Conservation (phyloP, 92 coral and sea anemone species). For the Porites cylindrica region DNA sequence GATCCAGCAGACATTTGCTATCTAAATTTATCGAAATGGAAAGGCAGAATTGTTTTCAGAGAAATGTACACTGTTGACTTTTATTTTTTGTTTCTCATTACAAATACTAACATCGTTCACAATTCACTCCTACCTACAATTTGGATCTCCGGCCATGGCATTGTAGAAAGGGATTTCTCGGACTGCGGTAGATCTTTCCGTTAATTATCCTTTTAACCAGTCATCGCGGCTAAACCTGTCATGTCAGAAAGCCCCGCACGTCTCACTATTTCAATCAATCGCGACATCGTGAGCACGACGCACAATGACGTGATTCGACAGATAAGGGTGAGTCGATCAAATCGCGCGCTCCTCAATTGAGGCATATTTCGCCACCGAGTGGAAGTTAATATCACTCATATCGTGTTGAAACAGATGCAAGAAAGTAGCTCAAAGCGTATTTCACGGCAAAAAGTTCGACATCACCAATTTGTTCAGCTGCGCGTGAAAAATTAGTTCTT, state of each 20-base stretch:
- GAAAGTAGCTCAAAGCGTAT: conserved; percentile 2
- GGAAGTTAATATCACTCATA: conserved; percentile 48
- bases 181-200: conserved; percentile 33
- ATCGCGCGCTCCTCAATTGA: conserved; percentile 8
- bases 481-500: conserved; percentile 28
- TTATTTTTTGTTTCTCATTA: conserved; percentile 8
- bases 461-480: conserved; percentile 36
- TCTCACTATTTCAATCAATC: conserved; percentile 38
- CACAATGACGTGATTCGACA: conserved; percentile 56
- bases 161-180: conserved; percentile 18
- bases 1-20: neutral
- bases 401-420: conserved; percentile 66
- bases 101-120: conserved; percentile 18
- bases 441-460: conserved; percentile 24
- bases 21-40: no score
- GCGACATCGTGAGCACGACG: conserved; percentile 37
- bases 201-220: conserved; percentile 19
- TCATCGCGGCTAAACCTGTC: conserved; percentile 52
- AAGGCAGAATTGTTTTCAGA: conserved; percentile 13
- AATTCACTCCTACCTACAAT: conserved; percentile 19
- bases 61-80: conserved; percentile 22
- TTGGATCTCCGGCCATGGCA: neutral
- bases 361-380: conserved; percentile 50
- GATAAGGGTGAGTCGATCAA: conserved; percentile 36
- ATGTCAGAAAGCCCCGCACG: conserved; percentile 37